Conservation (phyloP, 2,888 invertebrate genomes). For the Eustalomyia histrio region DNA sequence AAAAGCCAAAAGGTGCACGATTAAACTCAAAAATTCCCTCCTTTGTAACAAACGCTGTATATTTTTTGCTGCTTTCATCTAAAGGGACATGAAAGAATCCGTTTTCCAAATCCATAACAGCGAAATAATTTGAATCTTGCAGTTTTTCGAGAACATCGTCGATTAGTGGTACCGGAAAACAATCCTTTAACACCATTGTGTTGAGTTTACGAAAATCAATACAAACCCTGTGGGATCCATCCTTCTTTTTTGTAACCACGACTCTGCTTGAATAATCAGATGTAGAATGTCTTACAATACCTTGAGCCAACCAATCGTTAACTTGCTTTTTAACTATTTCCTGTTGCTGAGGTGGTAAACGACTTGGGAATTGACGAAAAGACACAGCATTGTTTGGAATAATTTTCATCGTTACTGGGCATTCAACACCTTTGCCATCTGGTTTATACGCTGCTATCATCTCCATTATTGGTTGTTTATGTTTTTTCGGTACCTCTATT, state of each 20-base stretch:
- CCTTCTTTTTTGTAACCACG: slow-evolving; percentile 53
- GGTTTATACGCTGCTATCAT: too few relatives aligned
- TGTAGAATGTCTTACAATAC: slow-evolving; percentile 33
- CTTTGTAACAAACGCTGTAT: too few relatives aligned
- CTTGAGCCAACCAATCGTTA: slow-evolving; percentile 43
- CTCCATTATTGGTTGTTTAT: too few relatives aligned
- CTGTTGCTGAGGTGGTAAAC: slow-evolving; percentile 33
- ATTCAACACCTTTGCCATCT: too few relatives aligned
- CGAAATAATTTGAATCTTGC: slow-evolving; percentile 44
- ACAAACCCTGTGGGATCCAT: slow-evolving; percentile 67
- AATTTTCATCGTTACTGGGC: too few relatives aligned
- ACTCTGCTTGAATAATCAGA: slow-evolving; percentile 44
- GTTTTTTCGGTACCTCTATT: too few relatives aligned
- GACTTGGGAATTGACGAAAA: slow-evolving; percentile 56
- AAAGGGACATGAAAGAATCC: too few relatives aligned
- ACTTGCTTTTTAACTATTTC: slow-evolving; percentile 49
- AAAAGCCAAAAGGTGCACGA: too few relatives aligned
- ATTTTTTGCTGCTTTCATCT: too few relatives aligned
- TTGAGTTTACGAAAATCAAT: slow-evolving; percentile 77
- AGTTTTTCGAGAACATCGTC: slow-evolving; percentile 54
- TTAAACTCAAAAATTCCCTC: too few relatives aligned
- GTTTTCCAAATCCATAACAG: too few relatives aligned
- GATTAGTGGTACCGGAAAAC: slow-evolving; percentile 70
- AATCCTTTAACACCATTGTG: slow-evolving; percentile 71
- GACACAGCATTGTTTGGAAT: slow-evolving; percentile 42